Percentiles rank a stretch among this genome's conserved stretches.
phyloP scores from a whole-genome alignment of 2,888 invertebrate species.

The Andrena hattorfiana region DNA sequence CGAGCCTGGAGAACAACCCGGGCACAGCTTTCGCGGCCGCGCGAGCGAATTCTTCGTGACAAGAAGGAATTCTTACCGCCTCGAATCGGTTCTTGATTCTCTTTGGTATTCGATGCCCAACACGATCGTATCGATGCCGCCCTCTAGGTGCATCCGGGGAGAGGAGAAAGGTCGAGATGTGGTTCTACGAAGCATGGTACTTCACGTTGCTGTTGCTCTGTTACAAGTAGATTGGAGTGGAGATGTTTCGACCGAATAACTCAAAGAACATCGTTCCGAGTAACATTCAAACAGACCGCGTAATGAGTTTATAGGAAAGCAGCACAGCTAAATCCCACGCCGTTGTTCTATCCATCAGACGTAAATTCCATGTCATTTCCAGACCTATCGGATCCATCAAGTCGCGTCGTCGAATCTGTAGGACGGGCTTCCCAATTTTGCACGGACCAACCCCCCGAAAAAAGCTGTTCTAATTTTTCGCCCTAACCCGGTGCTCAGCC shows the following conservation, averaged over 20 bases:
- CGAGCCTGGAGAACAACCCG: not conserved
- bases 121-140: not conserved
- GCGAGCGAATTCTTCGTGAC: not conserved
- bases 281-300: too few species aligned
- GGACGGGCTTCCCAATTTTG: not conserved
- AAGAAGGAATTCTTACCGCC: conserved; percentile 8
- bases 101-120: conserved; percentile 19
- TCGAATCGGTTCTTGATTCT: conserved; percentile 6
- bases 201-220: not conserved
- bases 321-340: not conserved
- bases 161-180: not conserved
- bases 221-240: not conserved
- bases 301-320: not conserved
- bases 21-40: not conserved
- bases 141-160: not conserved
- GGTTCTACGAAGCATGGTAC: not conserved
- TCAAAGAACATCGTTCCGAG: not conserved
- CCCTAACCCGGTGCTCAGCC: conserved; percentile 3
- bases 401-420: not conserved
- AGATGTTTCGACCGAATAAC: not conserved
- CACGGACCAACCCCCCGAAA: not conserved
- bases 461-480: not conserved
- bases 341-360: not conserved
- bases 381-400: not conserved
- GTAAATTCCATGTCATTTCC: not conserved